Conservation (phyloP, 1,140 invertebrate species). For the Artemia franciscana region DNA sequence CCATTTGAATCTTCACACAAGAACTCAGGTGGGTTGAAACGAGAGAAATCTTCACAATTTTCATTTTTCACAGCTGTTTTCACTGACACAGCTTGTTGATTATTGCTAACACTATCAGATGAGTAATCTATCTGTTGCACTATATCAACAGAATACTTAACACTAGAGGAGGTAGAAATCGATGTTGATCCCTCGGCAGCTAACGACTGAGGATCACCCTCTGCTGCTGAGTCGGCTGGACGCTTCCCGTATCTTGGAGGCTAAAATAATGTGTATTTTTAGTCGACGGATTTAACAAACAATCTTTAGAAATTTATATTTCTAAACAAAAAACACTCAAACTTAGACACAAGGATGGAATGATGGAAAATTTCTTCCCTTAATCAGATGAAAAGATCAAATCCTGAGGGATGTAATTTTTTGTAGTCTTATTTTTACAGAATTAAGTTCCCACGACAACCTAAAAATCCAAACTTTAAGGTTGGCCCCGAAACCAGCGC, state of each 20-base stretch:
- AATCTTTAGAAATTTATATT: too few relatives aligned
- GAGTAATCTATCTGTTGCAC: conserved; percentile 66
- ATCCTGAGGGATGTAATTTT: too few relatives aligned
- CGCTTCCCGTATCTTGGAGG: conserved; percentile 28
- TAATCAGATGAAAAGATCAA: too few relatives aligned
- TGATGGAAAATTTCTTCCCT: too few relatives aligned
- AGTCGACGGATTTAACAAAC: too few relatives aligned
- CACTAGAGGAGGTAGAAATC: conserved; percentile 12
- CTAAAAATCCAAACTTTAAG: too few relatives aligned
- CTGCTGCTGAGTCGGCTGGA: conserved; percentile 30
- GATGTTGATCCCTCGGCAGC: conserved; percentile 18
- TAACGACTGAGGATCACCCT: conserved; percentile 28
- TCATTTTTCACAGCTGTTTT: conserved; percentile 28
- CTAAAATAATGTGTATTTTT: too few relatives aligned
- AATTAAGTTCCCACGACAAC: too few relatives aligned
- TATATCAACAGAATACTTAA: conserved; percentile 66
- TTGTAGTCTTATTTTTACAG: too few relatives aligned
- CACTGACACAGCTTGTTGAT: conserved; percentile 76
- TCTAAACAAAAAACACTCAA: too few relatives aligned
- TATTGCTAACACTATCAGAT: conserved; percentile 42
- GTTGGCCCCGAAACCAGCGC: too few relatives aligned
- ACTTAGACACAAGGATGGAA: too few relatives aligned
- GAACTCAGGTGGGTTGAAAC: conserved; percentile 17
- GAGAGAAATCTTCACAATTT: not conserved
- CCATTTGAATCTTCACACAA: conserved; percentile 58